Base-by-base conservation (phyloP, 2,888 invertebrate species). In the Seira ritae region DNA sequence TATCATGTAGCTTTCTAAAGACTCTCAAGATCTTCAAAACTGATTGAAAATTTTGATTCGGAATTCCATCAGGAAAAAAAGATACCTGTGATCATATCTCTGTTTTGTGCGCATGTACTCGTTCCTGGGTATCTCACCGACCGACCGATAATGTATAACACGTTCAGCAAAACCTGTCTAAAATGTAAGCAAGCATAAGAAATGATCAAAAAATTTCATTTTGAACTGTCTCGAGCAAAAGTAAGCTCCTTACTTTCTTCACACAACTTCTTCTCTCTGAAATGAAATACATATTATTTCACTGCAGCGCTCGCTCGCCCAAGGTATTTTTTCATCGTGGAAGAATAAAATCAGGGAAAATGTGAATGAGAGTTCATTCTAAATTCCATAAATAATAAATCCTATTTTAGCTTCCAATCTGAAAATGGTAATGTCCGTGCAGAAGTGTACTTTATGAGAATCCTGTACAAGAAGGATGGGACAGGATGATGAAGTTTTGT, bases 381-480 rank as follows among this genome's bases (percentile, higher is more conserved):
- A 50, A 50, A 50, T 50, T 50, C 50, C 50, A 50, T 50, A 50
- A 50, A 50, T 50, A 50, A 50, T 50, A 50, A 50, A 50, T 50
- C 3, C 50, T 50, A 50, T 50, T 50, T 50, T 50, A 50, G 50
- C 15, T 50, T 15, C 50, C 50, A 50, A 50, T 50, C 50, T 50
- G 50, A 50, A 50, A 50, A 50, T 50, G 50, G 50, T 50, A 50
- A 50, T 50, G 50, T 50, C 50, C 3, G 50, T n/a, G 50, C 1
- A 50, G 12, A n/a, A 50, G 15, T n/a, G 50, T 50, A 50, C 50
- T 50, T 50, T 50, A 50, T 50, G 50, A n/a, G 50, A 50, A 50
- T 50, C 31, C 31, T 31, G 50, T 15, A n/a, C 12, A n/a, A n/a
- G 50, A 50, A 50, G 1, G 17, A 50, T 8, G 50, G 17, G 12